These are phyloP conservation scores for Hippoglossus stenolepis DNA, from an alignment of 2,113 vertebrate genomes.

Conservation along the genomic window DNA sequence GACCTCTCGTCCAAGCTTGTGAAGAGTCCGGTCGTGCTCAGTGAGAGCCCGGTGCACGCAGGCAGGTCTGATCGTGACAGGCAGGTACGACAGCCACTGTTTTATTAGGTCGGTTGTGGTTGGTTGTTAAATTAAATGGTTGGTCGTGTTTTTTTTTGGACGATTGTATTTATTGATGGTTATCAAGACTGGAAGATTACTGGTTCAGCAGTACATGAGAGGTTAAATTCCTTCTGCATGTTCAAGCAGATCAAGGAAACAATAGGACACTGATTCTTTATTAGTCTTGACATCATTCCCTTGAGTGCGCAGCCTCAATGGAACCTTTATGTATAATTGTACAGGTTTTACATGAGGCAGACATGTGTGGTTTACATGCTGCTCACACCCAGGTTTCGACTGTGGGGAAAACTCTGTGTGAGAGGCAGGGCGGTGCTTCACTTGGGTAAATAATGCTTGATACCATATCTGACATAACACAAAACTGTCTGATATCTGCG, in stretches of 20 bases:
- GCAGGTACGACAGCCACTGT: too few species aligned
- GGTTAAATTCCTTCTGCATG: background rate
- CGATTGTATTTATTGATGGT: too few species aligned
- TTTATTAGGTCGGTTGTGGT: too few species aligned
- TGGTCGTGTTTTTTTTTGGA: too few species aligned
- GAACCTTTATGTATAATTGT: slow-evolving; percentile 4
- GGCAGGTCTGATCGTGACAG: too few species aligned
- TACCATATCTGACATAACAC: slow-evolving; percentile 26
- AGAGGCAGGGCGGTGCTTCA: slow-evolving; percentile 26
- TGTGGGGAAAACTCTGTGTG: background rate
- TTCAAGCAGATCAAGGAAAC: background rate
- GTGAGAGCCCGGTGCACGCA: too few species aligned
- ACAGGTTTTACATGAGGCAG: slow-evolving; percentile 27
- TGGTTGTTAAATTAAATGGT: too few species aligned
- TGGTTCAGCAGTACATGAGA: too few species aligned
- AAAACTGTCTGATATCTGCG: background rate
- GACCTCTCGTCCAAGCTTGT: too few species aligned
- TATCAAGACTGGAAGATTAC: too few species aligned
- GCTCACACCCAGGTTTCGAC: slow-evolving; percentile 26
- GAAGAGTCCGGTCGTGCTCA: too few species aligned
- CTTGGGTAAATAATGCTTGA: slow-evolving; percentile 43
- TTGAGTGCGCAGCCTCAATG: slow-evolving; percentile 5
- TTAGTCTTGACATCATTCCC: background rate
- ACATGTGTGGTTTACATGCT: background rate
- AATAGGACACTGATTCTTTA: background rate